Evolutionary conservation across 2,888 invertebrate species (phyloP).

Genomic region (Crossocerus cetratus): DNA sequence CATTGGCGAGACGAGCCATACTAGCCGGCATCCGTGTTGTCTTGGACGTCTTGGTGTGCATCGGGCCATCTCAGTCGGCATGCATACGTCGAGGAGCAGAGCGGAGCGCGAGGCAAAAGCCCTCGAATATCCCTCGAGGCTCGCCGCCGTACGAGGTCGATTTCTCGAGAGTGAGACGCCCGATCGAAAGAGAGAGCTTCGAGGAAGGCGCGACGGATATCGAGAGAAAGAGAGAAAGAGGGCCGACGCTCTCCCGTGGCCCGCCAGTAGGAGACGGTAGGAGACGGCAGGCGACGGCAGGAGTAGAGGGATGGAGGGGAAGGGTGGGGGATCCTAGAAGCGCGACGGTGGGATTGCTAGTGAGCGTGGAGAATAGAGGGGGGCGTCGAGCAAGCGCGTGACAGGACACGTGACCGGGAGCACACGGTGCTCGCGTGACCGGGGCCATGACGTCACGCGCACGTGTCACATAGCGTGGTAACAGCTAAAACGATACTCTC

Average conservation of each 20-base stretch:
- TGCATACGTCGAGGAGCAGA: no score
- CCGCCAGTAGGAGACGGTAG: slow-evolving; percentile 4
- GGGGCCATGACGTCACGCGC: slow-evolving; percentile 75
- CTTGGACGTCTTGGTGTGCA: slow-evolving; percentile 11
- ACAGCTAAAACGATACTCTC: slow-evolving; percentile 47
- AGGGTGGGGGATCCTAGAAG: slow-evolving; percentile 24
- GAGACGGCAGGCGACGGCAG: slow-evolving; percentile 27
- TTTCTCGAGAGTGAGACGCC: not conserved
- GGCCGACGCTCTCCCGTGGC: no score
- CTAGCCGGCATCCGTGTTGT: slow-evolving; percentile 4
- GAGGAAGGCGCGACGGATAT: slow-evolving; percentile 14
- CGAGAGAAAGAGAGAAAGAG: slow-evolving; percentile 21
- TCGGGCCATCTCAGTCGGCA: not conserved
- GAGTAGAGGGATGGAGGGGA: slow-evolving; percentile 17
- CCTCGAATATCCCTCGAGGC: slow-evolving; percentile 29
- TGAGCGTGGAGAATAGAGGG: slow-evolving; percentile 5
- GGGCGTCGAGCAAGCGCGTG: slow-evolving; percentile 70
- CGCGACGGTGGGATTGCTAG: not conserved
- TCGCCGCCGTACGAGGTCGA: not conserved
- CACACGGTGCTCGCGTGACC: slow-evolving; percentile 77
- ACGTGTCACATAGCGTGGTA: slow-evolving; percentile 76
- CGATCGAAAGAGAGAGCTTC: not conserved
- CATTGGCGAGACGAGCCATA: no score
- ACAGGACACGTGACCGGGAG: slow-evolving; percentile 75
- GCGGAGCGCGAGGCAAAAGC: slow-evolving; percentile 25